Percentiles rank a stretch among this genome's conserved stretches.
Evolutionary conservation across 2,113 vertebrate genomes (phyloP).

Genomic region (Aegotheles bennettii): DNA sequence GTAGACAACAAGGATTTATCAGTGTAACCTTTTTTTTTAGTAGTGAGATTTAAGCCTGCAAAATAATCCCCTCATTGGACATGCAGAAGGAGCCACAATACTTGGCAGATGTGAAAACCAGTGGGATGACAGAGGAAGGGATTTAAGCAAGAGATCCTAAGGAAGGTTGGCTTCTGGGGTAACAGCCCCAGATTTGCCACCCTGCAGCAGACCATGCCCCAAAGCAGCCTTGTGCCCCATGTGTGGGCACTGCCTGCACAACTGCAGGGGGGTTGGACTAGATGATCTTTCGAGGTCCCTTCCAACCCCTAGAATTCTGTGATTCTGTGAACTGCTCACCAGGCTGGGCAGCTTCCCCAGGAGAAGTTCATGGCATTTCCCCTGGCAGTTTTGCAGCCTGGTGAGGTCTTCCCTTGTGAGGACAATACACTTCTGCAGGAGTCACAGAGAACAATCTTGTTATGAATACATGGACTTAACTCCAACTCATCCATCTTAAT

Average conservation of each 20-base stretch:
- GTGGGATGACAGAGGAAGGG: background rate
- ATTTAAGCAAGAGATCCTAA: background rate
- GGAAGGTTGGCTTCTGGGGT: background rate
- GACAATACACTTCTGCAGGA: background rate
- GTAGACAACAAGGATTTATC: constrained; percentile 17
- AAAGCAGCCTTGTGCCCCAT: rapidly evolving
- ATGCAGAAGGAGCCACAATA: background rate
- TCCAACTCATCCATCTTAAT: constrained; percentile 50
- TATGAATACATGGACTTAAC: background rate
- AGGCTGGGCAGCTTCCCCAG: background rate
- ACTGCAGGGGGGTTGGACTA: too few relatives aligned
- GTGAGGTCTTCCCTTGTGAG: background rate
- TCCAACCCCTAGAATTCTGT: too few relatives aligned
- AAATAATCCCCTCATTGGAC: constrained; percentile 32
- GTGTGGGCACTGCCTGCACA: background rate
- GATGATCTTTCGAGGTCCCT: too few relatives aligned
- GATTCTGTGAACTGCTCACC: too few relatives aligned
- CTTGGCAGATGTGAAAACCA: constrained; percentile 2
- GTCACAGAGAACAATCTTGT: background rate
- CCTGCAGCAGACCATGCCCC: background rate
- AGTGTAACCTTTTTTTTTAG: background rate
- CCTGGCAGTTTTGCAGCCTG: background rate
- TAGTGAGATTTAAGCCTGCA: background rate
- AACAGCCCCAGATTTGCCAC: background rate
- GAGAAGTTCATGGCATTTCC: background rate